Evolutionary conservation across 2,113 vertebrate genomes (phyloP).

Genomic region (Micromys minutus): DNA sequence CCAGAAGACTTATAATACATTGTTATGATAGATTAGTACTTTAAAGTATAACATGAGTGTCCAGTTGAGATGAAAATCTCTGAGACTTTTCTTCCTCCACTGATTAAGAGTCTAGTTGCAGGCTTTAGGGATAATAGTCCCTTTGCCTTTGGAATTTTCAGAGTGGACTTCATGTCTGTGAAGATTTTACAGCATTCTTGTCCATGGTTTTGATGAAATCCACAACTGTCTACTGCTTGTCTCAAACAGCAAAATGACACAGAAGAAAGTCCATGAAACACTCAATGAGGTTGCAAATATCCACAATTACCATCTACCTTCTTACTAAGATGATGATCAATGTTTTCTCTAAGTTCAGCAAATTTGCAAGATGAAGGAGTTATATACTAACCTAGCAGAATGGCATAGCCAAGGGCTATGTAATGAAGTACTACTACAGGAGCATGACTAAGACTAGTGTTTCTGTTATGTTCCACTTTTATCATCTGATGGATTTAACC

Average conservation of each 20-base stretch:
- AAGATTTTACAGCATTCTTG: not conserved
- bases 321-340: conserved; percentile 85
- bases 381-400: not conserved
- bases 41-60: not conserved
- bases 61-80: not conserved
- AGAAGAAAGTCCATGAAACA: not conserved
- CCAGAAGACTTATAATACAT: not conserved
- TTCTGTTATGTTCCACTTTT: no score
- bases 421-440: no score
- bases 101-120: not conserved
- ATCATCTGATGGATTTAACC: not conserved
- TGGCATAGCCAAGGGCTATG: not conserved
- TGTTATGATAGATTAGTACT: not conserved
- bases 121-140: not conserved
- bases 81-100: not conserved
- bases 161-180: not conserved
- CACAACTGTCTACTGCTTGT: not conserved
- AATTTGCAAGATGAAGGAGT: not conserved
- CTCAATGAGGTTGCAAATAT: conserved; percentile 91
- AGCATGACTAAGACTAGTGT: not conserved
- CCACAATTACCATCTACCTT: conserved; percentile 96
- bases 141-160: not conserved
- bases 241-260: not conserved
- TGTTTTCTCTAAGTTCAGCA: not conserved
- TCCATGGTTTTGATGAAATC: not conserved